phyloP scores from a whole-genome alignment of 2,888 invertebrate species.

The Yponomeuta evonymella region DNA sequence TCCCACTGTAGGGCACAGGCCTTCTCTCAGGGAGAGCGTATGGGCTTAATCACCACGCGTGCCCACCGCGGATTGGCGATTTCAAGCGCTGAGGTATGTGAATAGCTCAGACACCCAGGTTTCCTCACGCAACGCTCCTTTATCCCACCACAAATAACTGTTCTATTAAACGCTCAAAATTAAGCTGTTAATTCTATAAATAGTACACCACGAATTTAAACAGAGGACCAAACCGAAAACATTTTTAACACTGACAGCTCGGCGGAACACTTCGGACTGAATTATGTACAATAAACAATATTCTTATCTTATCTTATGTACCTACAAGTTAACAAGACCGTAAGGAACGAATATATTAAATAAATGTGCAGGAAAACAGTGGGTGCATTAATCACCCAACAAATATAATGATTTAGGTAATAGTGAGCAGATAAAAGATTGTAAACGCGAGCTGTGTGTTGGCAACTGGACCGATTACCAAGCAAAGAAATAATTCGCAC shows the following conservation, averaged over 20 bases:
- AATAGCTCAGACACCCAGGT: no score
- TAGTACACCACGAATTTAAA: neutral
- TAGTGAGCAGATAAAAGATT: neutral
- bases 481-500: no score
- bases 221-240: neutral
- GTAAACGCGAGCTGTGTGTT: neutral
- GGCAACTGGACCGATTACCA: neutral
- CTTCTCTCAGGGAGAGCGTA: no score
- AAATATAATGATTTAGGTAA: neutral
- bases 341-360: neutral
- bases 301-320: no score
- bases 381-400: neutral
- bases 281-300: no score
- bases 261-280: neutral
- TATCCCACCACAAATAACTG: no score
- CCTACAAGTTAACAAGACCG: neutral
- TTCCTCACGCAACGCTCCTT: no score
- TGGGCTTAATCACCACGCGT: no score
- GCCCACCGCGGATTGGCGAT: no score
- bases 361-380: neutral
- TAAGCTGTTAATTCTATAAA: neutral
- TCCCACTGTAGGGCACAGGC: no score
- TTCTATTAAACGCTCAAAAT: no score
- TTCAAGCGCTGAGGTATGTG: no score
- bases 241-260: neutral